Conservation (phyloP, 2,888 invertebrate genomes). For the Rapana venosa region DNA sequence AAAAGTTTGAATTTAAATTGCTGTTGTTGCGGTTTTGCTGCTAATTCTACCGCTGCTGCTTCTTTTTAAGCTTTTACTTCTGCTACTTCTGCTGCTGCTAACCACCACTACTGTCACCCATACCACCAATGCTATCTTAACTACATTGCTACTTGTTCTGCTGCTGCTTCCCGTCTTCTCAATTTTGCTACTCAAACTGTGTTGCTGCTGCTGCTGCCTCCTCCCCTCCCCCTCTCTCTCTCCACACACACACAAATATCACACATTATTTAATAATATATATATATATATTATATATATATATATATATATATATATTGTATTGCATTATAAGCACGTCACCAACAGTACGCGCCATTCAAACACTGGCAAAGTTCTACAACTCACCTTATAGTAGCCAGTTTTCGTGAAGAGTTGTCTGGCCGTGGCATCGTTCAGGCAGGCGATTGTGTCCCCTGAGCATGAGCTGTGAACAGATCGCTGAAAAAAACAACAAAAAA, state of each 20-base stretch:
- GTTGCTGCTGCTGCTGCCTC: no score
- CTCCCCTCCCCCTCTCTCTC: no score
- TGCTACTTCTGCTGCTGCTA: no score
- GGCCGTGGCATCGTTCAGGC: conserved; percentile 80
- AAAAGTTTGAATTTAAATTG: no score
- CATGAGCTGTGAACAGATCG: conserved; percentile 45
- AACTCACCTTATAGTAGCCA: conserved; percentile 90
- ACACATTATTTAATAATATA: neutral
- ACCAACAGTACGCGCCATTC: neutral
- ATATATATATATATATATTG: neutral
- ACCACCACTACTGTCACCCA: no score
- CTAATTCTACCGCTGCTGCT: no score
- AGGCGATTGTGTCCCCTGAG: conserved; percentile 75
- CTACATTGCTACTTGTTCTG: no score
- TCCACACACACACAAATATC: neutral
- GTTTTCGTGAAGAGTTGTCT: conserved; percentile 92
- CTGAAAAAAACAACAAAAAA: neutral
- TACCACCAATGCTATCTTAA: no score
- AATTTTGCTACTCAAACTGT: no score
- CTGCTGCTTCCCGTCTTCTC: no score
- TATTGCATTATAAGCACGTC: neutral
- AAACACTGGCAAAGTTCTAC: neutral
- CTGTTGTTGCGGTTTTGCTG: no score
- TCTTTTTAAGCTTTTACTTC: no score
- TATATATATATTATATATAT: neutral